phyloP scores from a whole-genome alignment of 2,113 vertebrate genomes.

The Engraulis encrasicolus region DNA sequence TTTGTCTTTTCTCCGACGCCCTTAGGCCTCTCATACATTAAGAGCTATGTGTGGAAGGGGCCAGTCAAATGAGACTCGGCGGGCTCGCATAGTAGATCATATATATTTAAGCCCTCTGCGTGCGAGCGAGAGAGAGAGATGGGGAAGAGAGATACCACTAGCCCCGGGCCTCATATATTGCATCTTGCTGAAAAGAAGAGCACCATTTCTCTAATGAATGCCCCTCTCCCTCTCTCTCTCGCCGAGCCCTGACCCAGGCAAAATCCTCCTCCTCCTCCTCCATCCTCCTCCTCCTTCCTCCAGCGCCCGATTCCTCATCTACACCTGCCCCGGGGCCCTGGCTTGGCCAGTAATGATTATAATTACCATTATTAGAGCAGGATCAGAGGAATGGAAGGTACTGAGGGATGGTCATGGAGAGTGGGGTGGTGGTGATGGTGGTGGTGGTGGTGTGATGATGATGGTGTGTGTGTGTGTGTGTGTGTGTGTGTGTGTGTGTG shows the following conservation, averaged over 20 bases:
- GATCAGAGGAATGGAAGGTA: conserved; percentile 67
- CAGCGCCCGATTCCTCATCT: conserved; percentile 54
- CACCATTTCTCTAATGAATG: conserved; percentile 56
- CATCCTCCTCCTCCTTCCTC: conserved; percentile 35
- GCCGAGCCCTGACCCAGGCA: conserved; percentile 17
- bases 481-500: background rate
- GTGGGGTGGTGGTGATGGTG: no score
- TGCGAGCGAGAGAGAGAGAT: conserved; percentile 30
- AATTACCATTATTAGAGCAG: conserved; percentile 77
- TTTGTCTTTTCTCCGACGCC: conserved; percentile 20
- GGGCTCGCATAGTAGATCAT: conserved; percentile 20
- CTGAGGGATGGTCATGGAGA: background rate
- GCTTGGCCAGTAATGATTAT: conserved; percentile 71
- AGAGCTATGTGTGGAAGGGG: background rate
- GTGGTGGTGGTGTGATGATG: no score
- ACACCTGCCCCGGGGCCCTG: conserved; percentile 66
- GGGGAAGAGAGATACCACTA: conserved; percentile 41
- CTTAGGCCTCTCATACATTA: background rate
- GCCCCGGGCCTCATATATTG: conserved; percentile 49
- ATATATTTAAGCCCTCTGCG: conserved; percentile 32
- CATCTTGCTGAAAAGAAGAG: conserved; percentile 49
- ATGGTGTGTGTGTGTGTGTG: conserved; percentile 10
- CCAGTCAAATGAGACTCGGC: conserved; percentile 34
- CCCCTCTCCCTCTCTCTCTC: conserved; percentile 48
- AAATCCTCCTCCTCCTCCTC: no score